phyloP scores from a whole-genome alignment of 2,797 vertebrate species.

The Labeo calbasu region DNA sequence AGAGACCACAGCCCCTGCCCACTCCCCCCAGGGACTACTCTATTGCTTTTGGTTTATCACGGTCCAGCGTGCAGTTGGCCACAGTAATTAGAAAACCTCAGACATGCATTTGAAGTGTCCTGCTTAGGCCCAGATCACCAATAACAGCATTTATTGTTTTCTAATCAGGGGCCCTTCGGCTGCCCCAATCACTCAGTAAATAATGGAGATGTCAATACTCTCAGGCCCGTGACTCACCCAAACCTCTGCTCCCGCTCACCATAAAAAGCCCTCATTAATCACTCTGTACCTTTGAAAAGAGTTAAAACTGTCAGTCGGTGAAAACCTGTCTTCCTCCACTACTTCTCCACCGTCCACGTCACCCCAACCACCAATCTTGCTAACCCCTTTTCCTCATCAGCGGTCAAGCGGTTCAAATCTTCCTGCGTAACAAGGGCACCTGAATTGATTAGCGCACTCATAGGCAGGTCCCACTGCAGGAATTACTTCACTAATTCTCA shows the following conservation, averaged over 20 bases:
- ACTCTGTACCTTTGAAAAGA: slow-evolving; percentile 76
- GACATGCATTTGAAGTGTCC: slow-evolving; percentile 78
- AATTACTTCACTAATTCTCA: slow-evolving; percentile 81
- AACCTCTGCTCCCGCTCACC: slow-evolving; percentile 60
- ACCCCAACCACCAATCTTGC: slow-evolving; percentile 11
- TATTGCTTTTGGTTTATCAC: slow-evolving; percentile 71
- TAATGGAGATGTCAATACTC: slow-evolving; percentile 84
- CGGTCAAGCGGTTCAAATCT: slow-evolving; percentile 80
- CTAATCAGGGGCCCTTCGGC: slow-evolving; percentile 82
- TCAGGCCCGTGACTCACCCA: slow-evolving; percentile 74
- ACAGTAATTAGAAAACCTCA: slow-evolving; percentile 77
- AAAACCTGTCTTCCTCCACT: slow-evolving; percentile 58
- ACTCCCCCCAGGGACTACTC: slow-evolving; percentile 51
- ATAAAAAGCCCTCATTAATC: slow-evolving; percentile 81
- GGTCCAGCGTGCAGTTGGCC: slow-evolving; percentile 69
- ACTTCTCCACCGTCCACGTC: slow-evolving; percentile 43
- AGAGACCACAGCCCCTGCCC: slow-evolving; percentile 25
- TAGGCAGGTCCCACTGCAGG: slow-evolving; percentile 76
- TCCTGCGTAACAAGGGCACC: slow-evolving; percentile 74
- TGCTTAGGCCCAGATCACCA: slow-evolving; percentile 75
- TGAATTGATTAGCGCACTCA: slow-evolving; percentile 82
- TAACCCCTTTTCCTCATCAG: slow-evolving; percentile 66
- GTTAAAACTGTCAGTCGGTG: slow-evolving; percentile 72
- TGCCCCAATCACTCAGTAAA: slow-evolving; percentile 82
- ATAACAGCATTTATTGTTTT: slow-evolving; percentile 85